Base-by-base conservation (phyloP, 2,888 invertebrate species). In the Stenoptilia bipunctidactyla region DNA sequence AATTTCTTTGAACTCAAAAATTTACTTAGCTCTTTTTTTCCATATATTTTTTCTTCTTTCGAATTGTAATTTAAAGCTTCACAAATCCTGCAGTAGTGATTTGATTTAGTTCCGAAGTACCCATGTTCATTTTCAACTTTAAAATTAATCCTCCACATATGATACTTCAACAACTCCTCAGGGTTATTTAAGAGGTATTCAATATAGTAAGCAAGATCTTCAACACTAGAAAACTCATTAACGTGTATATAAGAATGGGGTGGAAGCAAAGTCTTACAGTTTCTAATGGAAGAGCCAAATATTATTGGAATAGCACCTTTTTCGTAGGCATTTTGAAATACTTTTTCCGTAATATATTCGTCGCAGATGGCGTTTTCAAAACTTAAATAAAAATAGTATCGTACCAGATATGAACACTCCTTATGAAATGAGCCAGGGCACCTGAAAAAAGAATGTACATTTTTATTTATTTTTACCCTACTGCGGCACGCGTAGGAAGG, bases 11-110 rank as follows among this genome's bases (percentile, higher is more conserved):
- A 3, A 10, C 70, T 64, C 13, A 74, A 55, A 42, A 61, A 72
- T 13, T 41, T 34, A 37, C 50, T 48, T 9, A 74, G 44, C 34
- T 45, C 50, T 1, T 51, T 36, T 45, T 53, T 50, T 36, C 49
- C 45, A 30, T 75, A 74, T 2, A 63, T 43, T 38, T 62, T 70
- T 30, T 45, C 44, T 1, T 15, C 37, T 1, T 42, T 62, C 12
- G 68, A 64, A 53, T 90, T 89, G 52, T 86, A 89, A 58, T 89
- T 88, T 10, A 90, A 66, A n/a, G 89, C 90, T 60, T 90, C 87
- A 55, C 90, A 90, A 6, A 89, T 55, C 40, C 89, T 83, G 53
- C 90, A 90, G 44, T 87, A 86, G 53, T 90, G 89, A 39, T 63
- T 72, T 0, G 89, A 88, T 8, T 63, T 63, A 0, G 86, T 82